Evolutionary conservation across 2,113 vertebrate genomes (phyloP), one percentile per base, ranked within the genome.

Genomic region (Corynorhinus townsendii): DNA sequence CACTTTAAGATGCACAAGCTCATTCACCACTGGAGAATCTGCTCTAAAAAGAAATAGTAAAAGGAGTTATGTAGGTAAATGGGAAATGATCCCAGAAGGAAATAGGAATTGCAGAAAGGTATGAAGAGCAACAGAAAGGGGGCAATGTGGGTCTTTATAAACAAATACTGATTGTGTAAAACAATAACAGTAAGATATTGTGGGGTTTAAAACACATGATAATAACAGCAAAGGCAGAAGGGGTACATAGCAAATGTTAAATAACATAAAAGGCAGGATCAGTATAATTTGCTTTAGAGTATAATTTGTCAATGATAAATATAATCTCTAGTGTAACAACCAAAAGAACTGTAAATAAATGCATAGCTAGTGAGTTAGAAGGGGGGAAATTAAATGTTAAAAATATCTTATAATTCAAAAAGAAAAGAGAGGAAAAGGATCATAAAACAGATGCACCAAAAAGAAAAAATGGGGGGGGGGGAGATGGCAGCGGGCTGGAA

Each of bases 381-480:
- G 40, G 1, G 20, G 11, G 2, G 12, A 49, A 73, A 45, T 8
- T 88, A 24, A 88, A 66, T 69, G 66, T 47, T 93, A 80, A 86
- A 80, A 64, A 73, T 69, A 72, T 80, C 56, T 84, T 5, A 71
- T 94, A 68, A 86, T 59, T 91, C 11, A 90, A 73, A 92, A 90
- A 96, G 30, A 68, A 89, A 43, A 81, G 35, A 54, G 19, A 86
- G 20, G 10, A 89, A 71, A 0, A 87, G 7, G 30, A 93, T 82
- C 20, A 93, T 69, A 85, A 94, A 94, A 40, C 7, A 92, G 16
- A 26, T 71, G 11, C 30, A 26, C 87, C 82, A 93, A 69, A 75
- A 88, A 69, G 35, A 49, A 52, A 38, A 38, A 85, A 62, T 28
- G 56, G 10, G 11, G 56, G 56, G 56, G 22, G 9, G 56, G 22